Evolutionary conservation across 2,797 vertebrate genomes (phyloP).

Genomic region (Bradypodion pumilum): DNA sequence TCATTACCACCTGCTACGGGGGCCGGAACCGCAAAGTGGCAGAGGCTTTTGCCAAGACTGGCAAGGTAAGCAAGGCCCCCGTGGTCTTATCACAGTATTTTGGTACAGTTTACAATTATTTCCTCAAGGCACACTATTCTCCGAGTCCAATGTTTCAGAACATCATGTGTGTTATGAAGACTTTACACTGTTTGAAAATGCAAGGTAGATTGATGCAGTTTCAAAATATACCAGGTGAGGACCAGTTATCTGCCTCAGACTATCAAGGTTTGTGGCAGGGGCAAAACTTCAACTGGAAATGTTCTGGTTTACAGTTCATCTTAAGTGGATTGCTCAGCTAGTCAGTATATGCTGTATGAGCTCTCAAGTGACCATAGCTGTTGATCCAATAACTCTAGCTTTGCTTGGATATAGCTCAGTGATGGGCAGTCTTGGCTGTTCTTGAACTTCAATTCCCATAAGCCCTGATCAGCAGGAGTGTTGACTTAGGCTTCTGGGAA

Average conservation of each 20-base stretch:
- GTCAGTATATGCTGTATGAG: background rate
- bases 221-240: no score
- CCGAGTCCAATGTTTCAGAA: background rate
- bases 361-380: background rate
- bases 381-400: background rate
- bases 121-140: background rate
- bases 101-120: background rate
- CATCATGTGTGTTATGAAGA: background rate
- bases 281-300: background rate
- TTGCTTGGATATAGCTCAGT: background rate
- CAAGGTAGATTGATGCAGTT: background rate
- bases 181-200: background rate
- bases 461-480: no score
- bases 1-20: slow-evolving; percentile 97
- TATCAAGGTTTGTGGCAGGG: background rate
- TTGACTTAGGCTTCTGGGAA: no score
- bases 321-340: background rate
- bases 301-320: background rate
- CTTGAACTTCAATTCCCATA: no score
- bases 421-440: no score
- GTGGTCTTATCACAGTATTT: background rate
- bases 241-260: background rate
- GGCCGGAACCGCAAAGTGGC: slow-evolving; percentile 95
- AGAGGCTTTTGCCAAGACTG: slow-evolving; percentile 90
- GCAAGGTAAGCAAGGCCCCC: slow-evolving; percentile 66